Evolutionary conservation across 2,888 invertebrate species (phyloP), one percentile per base, ranked within the genome.

Genomic region (Drosophila macrospina): DNA sequence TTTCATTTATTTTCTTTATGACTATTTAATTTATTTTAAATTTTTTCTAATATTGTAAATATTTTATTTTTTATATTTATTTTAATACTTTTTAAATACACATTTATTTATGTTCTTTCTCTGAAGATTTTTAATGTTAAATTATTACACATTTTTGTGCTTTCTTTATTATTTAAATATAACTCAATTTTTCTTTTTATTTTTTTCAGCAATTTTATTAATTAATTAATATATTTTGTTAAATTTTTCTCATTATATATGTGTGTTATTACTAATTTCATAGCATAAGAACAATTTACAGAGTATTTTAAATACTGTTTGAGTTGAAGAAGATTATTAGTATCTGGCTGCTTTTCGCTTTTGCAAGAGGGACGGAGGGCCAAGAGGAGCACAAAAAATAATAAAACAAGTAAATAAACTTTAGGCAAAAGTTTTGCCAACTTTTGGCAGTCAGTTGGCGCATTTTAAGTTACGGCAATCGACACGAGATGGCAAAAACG

Each of bases 391-490:
- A 45, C n/a, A 15, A 34, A 26, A 32, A 61, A 77, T 66, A 76
- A 77, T 73, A 85, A 87, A 86, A 81, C 80, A 83, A 83, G 84
- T 74, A 83, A 88, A 83, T 86, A 88, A 83, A 83, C 81, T 83
- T 84, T 73, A 62, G 70, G 59, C 74, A 70, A 84, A 83, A 86
- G 68, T 84, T 84, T 84, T 66, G 61, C 67, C 84, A 84, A 88
- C 84, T 84, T 86, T 64, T 77, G 88, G 84, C 80, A 83, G 86
- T 78, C 87, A 75, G 85, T 88, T 82, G 78, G 84, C 86, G 86
- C 84, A 83, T 83, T 83, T 83, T 80, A 83, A 83, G 86, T 86
- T 83, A 78, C 69, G 80, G 69, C 78, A 83, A 85, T 82, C 86
- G 88, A 82, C 87, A 66, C 59, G 32, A 59, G 39, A 15, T 30